Percentiles rank a stretch among this genome's conserved stretches.
phyloP scores from a whole-genome alignment of 2,113 vertebrate species.

The Laticauda colubrina region DNA sequence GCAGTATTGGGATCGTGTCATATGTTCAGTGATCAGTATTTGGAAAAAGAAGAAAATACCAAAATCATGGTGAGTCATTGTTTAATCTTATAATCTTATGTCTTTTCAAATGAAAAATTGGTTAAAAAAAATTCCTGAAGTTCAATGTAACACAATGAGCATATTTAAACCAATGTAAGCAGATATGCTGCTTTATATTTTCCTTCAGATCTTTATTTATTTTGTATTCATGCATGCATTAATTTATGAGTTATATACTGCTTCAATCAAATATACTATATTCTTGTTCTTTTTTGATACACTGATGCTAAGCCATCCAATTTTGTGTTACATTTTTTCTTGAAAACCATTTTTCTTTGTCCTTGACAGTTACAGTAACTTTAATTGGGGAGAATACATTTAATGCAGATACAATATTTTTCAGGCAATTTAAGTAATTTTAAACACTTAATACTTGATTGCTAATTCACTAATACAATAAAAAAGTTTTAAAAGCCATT shows the following conservation, averaged over 20 bases:
- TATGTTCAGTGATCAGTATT: conserved; percentile 95
- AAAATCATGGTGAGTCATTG: conserved; percentile 86
- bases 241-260: background rate
- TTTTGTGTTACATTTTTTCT: background rate
- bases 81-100: background rate
- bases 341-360: background rate
- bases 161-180: background rate
- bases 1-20: conserved; percentile 92
- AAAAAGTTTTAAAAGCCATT: background rate
- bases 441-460: background rate
- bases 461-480: background rate
- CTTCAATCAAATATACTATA: background rate
- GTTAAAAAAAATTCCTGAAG: background rate
- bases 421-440: background rate
- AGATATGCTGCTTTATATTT: background rate
- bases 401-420: background rate
- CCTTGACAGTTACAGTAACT: background rate
- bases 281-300: background rate
- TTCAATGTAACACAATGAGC: background rate
- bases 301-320: background rate
- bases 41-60: conserved; percentile 97
- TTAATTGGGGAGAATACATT: background rate
- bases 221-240: background rate
- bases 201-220: background rate
- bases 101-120: background rate